phyloP scores from a whole-genome alignment of 1,140 invertebrate species.

The Arctopsyche grandis region DNA sequence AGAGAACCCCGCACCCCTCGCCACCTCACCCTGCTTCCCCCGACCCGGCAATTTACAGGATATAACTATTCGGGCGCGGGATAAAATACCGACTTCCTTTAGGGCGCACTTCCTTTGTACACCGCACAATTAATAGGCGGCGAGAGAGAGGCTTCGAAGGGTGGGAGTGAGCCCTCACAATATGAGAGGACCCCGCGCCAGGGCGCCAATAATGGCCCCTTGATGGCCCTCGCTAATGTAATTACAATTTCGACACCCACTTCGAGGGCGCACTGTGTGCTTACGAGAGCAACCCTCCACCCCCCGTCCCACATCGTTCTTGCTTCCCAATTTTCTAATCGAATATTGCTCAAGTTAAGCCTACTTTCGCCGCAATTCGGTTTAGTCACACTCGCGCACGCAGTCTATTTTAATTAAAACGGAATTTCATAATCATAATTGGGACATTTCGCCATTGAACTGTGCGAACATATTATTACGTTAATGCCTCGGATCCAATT shows the following conservation, averaged over 20 bases:
- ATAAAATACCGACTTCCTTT: slow-evolving; percentile 7
- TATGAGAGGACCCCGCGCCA: too few relatives aligned
- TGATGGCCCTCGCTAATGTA: slow-evolving; percentile 50
- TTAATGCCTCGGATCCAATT: too few relatives aligned
- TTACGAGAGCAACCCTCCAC: too few relatives aligned
- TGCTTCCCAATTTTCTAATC: slow-evolving; percentile 47
- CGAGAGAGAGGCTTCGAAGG: neutral
- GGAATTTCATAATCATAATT: too few relatives aligned
- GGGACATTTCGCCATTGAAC: too few relatives aligned
- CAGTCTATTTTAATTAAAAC: too few relatives aligned
- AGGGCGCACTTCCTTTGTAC: neutral
- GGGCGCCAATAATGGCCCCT: slow-evolving; percentile 43
- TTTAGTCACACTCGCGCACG: too few relatives aligned
- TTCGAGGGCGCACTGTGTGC: slow-evolving; percentile 20
- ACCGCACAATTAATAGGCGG: slow-evolving; percentile 9
- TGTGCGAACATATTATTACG: too few relatives aligned
- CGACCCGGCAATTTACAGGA: slow-evolving; percentile 1
- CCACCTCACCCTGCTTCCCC: too few relatives aligned
- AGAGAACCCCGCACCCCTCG: neutral
- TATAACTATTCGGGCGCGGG: neutral
- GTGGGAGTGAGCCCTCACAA: too few relatives aligned
- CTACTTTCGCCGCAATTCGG: neutral
- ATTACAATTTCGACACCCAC: slow-evolving; percentile 50
- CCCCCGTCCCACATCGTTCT: too few relatives aligned
- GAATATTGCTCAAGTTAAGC: slow-evolving; percentile 42